phyloP scores from a whole-genome alignment of 2,888 invertebrate species.

The Nemotelus pantherinus region DNA sequence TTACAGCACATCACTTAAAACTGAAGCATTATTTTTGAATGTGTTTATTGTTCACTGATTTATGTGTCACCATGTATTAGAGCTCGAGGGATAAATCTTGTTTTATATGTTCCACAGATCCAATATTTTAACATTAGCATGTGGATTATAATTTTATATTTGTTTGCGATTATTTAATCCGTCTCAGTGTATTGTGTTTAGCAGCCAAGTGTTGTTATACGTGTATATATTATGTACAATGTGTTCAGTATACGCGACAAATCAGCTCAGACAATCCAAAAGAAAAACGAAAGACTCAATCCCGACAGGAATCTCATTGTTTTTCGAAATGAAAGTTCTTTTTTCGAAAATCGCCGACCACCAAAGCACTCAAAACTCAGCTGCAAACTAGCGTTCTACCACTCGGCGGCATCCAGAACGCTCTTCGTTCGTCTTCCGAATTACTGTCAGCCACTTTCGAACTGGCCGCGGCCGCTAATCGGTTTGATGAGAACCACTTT shows the following conservation, averaged over 20 bases:
- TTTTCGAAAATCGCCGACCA: constrained; percentile 26
- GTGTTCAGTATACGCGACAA: constrained; percentile 15
- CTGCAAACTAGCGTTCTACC: constrained; percentile 44
- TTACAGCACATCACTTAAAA: constrained; percentile 16
- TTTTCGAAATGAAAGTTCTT: constrained; percentile 31
- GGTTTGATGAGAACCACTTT: constrained; percentile 42
- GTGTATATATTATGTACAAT: constrained; percentile 33
- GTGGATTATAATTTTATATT: constrained; percentile 2
- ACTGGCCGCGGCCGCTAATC: constrained; percentile 13
- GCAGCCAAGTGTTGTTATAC: not conserved
- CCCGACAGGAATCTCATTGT: too few species aligned
- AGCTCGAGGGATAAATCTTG: not conserved
- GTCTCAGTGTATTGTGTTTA: not conserved
- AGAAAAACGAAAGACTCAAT: not conserved
- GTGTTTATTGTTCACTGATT: constrained; percentile 20
- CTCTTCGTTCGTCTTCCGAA: constrained; percentile 34
- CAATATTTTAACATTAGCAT: not conserved
- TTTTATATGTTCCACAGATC: not conserved
- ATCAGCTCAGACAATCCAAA: not conserved
- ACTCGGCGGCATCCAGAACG: constrained; percentile 12
- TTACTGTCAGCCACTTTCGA: constrained; percentile 21
- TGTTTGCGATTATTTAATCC: not conserved
- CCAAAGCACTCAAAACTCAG: constrained; percentile 47
- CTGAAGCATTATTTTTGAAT: not conserved
- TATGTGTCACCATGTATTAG: constrained; percentile 18